phyloP scores from a whole-genome alignment of 2,113 vertebrate genomes.

The Recurvirostra avosetta region DNA sequence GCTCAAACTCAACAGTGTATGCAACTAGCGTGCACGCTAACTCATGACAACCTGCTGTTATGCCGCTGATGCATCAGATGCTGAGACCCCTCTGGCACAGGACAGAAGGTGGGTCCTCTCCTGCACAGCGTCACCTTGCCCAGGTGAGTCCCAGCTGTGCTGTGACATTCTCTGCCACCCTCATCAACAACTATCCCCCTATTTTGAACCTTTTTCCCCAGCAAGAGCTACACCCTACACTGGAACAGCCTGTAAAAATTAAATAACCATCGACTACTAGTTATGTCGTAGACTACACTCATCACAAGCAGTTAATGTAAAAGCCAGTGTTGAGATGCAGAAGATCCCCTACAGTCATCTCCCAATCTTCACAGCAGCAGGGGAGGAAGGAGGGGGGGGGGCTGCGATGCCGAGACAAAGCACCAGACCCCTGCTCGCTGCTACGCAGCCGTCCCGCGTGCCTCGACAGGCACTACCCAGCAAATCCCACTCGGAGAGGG shows the following conservation, averaged over 20 bases:
- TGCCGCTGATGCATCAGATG: neutral
- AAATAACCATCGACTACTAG: neutral
- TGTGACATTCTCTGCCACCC: neutral
- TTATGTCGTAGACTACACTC: neutral
- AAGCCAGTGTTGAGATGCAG: neutral
- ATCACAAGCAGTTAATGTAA: neutral
- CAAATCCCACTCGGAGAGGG: neutral
- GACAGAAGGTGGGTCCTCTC: neutral
- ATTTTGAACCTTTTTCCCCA: neutral
- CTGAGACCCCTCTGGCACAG: neutral
- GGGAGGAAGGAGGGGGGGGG: neutral
- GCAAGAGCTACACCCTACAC: neutral
- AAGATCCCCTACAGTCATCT: neutral
- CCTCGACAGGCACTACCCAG: neutral
- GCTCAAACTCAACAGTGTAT: neutral
- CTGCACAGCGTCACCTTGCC: neutral
- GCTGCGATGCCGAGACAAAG: neutral
- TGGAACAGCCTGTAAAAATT: neutral
- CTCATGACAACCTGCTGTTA: neutral
- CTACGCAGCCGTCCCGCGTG: neutral
- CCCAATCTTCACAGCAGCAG: neutral
- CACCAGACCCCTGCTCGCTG: neutral
- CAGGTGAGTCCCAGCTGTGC: neutral
- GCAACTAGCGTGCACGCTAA: neutral
- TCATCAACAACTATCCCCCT: neutral